Percentiles rank a stretch among this genome's conserved stretches.
phyloP scores from a whole-genome alignment of 1,140 invertebrate genomes.

The Littorina saxatilis region DNA sequence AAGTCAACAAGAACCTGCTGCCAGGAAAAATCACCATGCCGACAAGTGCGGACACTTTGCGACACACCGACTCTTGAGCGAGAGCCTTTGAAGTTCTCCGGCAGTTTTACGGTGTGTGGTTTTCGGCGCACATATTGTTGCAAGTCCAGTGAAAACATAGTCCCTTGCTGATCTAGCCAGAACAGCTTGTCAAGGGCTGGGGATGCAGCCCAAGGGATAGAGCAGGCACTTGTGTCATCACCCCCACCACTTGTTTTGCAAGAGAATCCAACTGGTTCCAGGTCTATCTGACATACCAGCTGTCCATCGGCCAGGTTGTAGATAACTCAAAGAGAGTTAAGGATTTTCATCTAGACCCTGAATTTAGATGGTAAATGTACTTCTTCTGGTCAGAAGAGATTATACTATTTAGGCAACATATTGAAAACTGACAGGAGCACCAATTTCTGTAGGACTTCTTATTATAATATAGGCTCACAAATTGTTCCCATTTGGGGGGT shows the following conservation, averaged over 20 bases:
- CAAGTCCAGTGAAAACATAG: constrained; percentile 10
- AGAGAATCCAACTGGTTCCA: constrained; percentile 15
- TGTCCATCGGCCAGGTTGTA: constrained; percentile 12
- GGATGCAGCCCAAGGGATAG: not conserved
- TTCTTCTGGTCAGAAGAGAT: too few relatives aligned
- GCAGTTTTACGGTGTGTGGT: not conserved
- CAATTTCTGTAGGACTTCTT: too few relatives aligned
- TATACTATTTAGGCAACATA: too few relatives aligned
- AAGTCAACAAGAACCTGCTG: not conserved
- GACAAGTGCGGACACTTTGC: not conserved
- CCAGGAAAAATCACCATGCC: not conserved
- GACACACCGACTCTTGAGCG: not conserved
- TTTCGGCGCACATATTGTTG: constrained; percentile 8
- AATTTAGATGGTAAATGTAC: too few relatives aligned
- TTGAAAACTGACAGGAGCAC: too few relatives aligned
- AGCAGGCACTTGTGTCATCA: too few relatives aligned
- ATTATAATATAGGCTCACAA: too few relatives aligned
- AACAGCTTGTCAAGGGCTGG: not conserved
- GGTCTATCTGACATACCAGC: constrained; percentile 33
- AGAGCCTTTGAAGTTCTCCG: not conserved
- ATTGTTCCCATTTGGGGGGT: too few relatives aligned
- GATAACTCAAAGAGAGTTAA: not conserved
- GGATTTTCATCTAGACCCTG: constrained; percentile 30
- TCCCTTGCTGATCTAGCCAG: constrained; percentile 21
- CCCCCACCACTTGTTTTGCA: not conserved